Conservation (phyloP, 92 coral and sea anemone species). For the Phymanthus crucifer region DNA sequence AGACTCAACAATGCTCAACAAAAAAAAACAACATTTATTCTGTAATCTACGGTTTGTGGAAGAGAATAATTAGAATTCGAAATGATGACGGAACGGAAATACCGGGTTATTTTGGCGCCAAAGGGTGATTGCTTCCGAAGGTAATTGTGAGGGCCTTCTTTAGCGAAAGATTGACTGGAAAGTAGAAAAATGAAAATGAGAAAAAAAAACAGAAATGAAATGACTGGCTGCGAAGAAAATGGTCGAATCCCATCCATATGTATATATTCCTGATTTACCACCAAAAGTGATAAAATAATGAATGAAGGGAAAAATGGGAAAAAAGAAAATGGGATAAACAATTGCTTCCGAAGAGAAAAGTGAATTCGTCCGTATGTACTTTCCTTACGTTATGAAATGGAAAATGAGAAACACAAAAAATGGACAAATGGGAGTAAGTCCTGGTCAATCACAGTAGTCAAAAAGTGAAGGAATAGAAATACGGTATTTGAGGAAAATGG, state of each 20-base stretch:
- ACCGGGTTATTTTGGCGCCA: not conserved
- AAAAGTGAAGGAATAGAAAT: not conserved
- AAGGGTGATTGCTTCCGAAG: not conserved
- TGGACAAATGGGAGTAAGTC: not conserved
- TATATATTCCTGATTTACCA: too few relatives aligned
- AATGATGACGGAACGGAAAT: not conserved
- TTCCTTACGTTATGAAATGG: not conserved
- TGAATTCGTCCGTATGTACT: too few relatives aligned
- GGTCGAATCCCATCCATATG: too few relatives aligned
- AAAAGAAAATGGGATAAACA: too few relatives aligned
- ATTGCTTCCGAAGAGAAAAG: too few relatives aligned
- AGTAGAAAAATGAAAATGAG: too few relatives aligned
- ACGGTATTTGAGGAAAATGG: not conserved
- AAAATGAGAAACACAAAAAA: not conserved
- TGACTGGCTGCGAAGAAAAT: too few relatives aligned
- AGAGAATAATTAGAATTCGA: not conserved
- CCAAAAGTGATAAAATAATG: too few relatives aligned
- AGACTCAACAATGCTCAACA: not conserved
- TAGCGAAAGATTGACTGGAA: too few relatives aligned
- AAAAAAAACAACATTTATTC: not conserved
- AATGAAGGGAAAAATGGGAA: too few relatives aligned
- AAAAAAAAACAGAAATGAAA: too few relatives aligned
- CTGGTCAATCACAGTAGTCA: too few relatives aligned
- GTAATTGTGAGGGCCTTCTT: not conserved
- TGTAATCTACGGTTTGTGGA: not conserved